These are phyloP conservation scores for Saccostrea glomerata DNA, from an alignment of 1,140 invertebrate genomes.

Conservation along the genomic window DNA sequence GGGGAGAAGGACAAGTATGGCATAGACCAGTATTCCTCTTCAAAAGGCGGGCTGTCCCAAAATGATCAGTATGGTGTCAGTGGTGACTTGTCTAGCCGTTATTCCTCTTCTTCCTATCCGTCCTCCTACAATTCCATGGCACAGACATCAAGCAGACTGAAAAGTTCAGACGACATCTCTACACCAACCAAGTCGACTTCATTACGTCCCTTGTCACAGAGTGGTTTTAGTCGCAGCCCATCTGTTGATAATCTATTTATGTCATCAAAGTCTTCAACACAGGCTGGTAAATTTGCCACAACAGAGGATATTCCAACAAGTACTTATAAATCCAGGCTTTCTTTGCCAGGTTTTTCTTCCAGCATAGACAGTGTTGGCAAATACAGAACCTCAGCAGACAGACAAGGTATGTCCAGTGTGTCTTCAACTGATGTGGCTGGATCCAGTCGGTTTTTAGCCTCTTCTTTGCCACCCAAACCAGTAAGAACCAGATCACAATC, in stretches of 20 bases:
- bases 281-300: conserved; percentile 47
- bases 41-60: conserved; percentile 1
- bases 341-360: conserved; percentile 45
- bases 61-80: conserved; percentile 1
- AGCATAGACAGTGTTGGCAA: not conserved
- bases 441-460: conserved; percentile 45
- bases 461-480: conserved; percentile 49
- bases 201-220: conserved; percentile 41
- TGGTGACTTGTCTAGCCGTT: not conserved
- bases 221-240: conserved; percentile 55
- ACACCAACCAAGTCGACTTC: not conserved
- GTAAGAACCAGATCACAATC: conserved; percentile 53
- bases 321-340: conserved; percentile 27
- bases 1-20: conserved; percentile 27
- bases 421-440: conserved; percentile 29
- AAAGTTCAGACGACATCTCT: conserved; percentile 11
- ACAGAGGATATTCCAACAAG: conserved; percentile 52
- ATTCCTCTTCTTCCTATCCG: not conserved
- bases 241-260: conserved; percentile 56
- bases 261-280: conserved; percentile 47
- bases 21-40: not conserved
- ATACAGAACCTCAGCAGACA: conserved; percentile 27
- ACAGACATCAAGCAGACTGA: conserved; percentile 7
- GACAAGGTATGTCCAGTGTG: conserved; percentile 40
- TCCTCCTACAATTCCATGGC: not conserved